Percentiles rank a stretch among this genome's conserved stretches.
Evolutionary conservation across 2,113 vertebrate species (phyloP).

Genomic region (Acrocephalus kingi): DNA sequence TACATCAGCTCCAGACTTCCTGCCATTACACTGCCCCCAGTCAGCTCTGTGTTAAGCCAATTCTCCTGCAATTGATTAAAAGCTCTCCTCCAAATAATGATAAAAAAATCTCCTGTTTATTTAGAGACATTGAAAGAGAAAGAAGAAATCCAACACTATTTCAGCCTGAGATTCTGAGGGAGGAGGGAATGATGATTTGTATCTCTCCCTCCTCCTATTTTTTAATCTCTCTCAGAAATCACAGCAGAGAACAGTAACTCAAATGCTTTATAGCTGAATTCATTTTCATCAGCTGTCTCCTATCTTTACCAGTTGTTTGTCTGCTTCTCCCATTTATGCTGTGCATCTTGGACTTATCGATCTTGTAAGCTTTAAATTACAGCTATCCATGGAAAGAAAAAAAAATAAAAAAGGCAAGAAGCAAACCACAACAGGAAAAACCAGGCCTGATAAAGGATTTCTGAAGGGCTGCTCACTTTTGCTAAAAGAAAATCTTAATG

Average conservation of each 20-base stretch:
- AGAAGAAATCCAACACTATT: background rate
- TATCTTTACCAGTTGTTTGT: conserved; percentile 31
- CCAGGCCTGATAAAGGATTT: background rate
- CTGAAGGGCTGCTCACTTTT: background rate
- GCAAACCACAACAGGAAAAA: background rate
- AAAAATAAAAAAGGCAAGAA: background rate
- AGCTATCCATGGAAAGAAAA: background rate
- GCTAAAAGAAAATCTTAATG: background rate
- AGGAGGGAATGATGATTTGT: background rate
- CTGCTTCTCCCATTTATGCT: conserved; percentile 7
- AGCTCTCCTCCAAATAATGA: background rate
- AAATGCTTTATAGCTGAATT: conserved; percentile 8
- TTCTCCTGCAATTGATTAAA: background rate
- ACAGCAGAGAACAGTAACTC: background rate
- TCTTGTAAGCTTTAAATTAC: conserved; percentile 51
- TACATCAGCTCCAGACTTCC: background rate
- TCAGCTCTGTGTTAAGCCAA: background rate
- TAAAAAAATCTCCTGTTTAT: background rate
- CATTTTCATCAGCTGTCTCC: conserved; percentile 21
- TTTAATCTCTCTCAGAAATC: background rate
- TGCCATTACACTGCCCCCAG: background rate
- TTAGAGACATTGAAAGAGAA: background rate
- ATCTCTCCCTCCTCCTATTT: background rate
- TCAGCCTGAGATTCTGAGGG: background rate
- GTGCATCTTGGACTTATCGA: conserved; percentile 11